A percentile compares a stretch with the other conserved stretches of the same genome.
Conservation (phyloP, 1,140 invertebrate species). For the Argopecten irradians region DNA sequence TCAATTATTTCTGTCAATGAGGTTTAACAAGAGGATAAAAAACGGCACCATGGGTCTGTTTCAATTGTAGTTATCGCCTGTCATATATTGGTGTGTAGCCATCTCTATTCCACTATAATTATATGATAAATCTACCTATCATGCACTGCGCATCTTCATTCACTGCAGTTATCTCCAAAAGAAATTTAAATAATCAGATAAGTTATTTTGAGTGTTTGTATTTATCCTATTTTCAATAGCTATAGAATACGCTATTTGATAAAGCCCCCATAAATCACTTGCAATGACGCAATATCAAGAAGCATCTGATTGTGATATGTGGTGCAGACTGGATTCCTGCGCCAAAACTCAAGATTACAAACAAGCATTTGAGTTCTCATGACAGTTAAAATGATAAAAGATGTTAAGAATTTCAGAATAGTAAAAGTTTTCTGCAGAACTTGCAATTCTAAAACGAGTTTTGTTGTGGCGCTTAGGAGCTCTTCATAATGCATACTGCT, state of each 20-base stretch:
- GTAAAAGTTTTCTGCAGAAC: no score
- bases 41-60: neutral
- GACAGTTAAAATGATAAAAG: neutral
- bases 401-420: neutral
- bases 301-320: neutral
- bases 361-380: neutral
- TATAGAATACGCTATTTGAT: neutral
- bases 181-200: neutral
- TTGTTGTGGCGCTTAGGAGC: no score
- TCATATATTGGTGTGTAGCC: neutral
- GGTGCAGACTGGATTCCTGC: neutral
- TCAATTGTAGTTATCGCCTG: neutral
- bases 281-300: neutral
- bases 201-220: neutral
- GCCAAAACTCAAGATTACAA: neutral
- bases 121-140: neutral
- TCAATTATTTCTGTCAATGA: neutral
- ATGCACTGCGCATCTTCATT: neutral
- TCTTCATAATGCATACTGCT: no score
- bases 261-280: neutral
- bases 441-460: no score
- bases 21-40: neutral
- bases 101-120: neutral
- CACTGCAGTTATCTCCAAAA: neutral
- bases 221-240: neutral